A percentile compares a stretch with the other conserved stretches of the same genome.
Conservation (phyloP, 1,140 invertebrate species). For the Microplitis mediator region DNA sequence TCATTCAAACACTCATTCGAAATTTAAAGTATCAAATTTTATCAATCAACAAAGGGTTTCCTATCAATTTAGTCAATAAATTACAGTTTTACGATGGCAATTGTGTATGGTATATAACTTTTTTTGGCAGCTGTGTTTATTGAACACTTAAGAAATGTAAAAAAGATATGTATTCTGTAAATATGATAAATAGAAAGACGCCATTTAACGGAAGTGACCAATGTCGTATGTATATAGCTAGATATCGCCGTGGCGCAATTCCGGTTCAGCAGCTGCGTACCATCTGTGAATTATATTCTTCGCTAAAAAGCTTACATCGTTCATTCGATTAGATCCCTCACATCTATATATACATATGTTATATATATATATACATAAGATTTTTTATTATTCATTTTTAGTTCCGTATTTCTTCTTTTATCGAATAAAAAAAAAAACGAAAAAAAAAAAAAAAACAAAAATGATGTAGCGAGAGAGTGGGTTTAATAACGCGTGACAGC, state of each 20-base stretch:
- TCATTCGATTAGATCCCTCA: constrained; percentile 19
- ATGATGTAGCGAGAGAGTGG: background rate
- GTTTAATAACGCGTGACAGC: constrained; percentile 36
- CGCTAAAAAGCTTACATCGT: constrained; percentile 26
- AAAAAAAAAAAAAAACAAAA: constrained; percentile 10
- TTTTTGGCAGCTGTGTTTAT: background rate
- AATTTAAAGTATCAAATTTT: too few relatives aligned
- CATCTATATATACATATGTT: background rate
- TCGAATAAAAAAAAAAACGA: background rate
- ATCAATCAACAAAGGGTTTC: too few relatives aligned
- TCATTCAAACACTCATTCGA: too few relatives aligned
- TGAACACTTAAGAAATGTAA: background rate
- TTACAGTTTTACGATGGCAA: background rate
- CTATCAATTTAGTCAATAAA: too few relatives aligned
- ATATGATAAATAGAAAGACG: constrained; percentile 11
- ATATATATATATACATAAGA: background rate
- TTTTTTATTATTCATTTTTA: background rate
- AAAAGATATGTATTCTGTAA: constrained; percentile 1
- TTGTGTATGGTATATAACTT: background rate
- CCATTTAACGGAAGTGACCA: constrained; percentile 30
- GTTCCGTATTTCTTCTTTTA: background rate
- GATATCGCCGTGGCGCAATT: constrained; percentile 23
- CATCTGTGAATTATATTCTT: constrained; percentile 50
- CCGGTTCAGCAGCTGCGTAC: constrained; percentile 44
- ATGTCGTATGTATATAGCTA: constrained; percentile 8